Evolutionary conservation across 2,797 vertebrate genomes (phyloP).

Genomic region (Enteromius radiatus): DNA sequence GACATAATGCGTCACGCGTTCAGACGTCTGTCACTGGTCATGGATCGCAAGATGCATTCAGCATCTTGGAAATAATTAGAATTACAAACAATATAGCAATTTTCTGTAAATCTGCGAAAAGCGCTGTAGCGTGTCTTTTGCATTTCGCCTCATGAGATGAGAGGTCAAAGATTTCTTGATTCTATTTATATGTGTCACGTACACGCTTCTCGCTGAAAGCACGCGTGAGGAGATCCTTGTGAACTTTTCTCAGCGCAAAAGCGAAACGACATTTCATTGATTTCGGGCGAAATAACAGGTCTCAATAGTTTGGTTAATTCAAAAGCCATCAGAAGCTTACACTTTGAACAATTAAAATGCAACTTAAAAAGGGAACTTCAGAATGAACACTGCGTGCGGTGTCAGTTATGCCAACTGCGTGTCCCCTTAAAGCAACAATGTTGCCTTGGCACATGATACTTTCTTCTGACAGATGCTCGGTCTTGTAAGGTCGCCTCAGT

Average conservation of each 20-base stretch:
- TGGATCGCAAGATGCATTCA: too few relatives aligned
- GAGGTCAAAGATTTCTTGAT: slow-evolving; percentile 25
- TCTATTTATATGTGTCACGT: slow-evolving; percentile 66
- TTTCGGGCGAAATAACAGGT: neutral
- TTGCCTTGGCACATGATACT: slow-evolving; percentile 17
- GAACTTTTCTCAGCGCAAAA: slow-evolving; percentile 3
- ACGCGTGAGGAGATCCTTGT: slow-evolving; percentile 56
- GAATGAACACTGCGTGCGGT: neutral
- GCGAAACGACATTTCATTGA: neutral
- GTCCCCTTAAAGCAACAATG: slow-evolving; percentile 18
- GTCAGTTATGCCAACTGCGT: neutral
- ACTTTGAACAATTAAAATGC: neutral
- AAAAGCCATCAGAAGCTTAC: neutral
- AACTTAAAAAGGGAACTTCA: neutral
- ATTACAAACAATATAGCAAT: too few relatives aligned
- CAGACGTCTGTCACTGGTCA: too few relatives aligned
- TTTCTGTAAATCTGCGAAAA: too few relatives aligned
- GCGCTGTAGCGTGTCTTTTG: too few relatives aligned
- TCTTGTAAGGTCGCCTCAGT: neutral
- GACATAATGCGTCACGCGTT: too few relatives aligned
- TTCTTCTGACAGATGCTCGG: slow-evolving; percentile 10
- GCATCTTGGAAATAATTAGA: too few relatives aligned
- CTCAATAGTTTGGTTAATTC: neutral
- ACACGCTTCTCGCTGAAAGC: slow-evolving; percentile 59
- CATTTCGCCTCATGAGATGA: too few relatives aligned